Evolutionary conservation across 2,113 vertebrate species (phyloP).

Genomic region (Lathamus discolor): DNA sequence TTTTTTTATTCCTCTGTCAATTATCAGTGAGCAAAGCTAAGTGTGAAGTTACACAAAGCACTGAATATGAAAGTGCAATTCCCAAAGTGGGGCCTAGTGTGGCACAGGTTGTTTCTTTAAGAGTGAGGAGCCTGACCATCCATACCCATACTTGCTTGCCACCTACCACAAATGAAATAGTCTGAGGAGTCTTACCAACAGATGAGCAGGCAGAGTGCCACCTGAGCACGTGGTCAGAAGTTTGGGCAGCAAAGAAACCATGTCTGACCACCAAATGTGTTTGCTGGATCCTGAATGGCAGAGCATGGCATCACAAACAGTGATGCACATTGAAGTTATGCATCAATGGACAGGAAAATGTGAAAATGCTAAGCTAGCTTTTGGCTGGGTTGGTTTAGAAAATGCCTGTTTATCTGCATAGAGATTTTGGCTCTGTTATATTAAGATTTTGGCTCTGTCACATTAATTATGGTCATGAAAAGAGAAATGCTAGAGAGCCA

Average conservation of each 20-base stretch:
- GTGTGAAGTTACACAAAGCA: not conserved
- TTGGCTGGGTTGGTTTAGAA: not conserved
- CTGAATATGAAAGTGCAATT: not conserved
- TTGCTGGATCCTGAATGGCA: not conserved
- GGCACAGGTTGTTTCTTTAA: not conserved
- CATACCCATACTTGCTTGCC: not conserved
- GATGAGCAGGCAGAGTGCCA: slow-evolving; percentile 23
- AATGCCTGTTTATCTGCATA: not conserved
- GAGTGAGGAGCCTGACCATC: not conserved
- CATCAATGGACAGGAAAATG: not conserved
- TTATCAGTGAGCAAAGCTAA: not conserved
- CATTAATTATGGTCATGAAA: not conserved
- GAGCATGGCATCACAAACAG: not conserved
- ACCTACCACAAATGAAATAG: not conserved
- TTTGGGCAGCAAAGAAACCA: not conserved
- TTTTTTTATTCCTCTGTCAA: not conserved
- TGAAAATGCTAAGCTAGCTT: not conserved
- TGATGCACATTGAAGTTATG: not conserved
- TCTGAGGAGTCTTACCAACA: not conserved
- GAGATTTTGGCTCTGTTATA: not conserved
- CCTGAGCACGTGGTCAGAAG: not conserved
- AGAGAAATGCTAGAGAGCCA: not conserved
- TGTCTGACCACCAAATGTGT: slow-evolving; percentile 22
- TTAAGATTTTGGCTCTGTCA: not conserved
- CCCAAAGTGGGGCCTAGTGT: not conserved